These are phyloP conservation scores for Alsophila aescularia DNA, from an alignment of 2,888 invertebrate genomes.

Conservation along the genomic window DNA sequence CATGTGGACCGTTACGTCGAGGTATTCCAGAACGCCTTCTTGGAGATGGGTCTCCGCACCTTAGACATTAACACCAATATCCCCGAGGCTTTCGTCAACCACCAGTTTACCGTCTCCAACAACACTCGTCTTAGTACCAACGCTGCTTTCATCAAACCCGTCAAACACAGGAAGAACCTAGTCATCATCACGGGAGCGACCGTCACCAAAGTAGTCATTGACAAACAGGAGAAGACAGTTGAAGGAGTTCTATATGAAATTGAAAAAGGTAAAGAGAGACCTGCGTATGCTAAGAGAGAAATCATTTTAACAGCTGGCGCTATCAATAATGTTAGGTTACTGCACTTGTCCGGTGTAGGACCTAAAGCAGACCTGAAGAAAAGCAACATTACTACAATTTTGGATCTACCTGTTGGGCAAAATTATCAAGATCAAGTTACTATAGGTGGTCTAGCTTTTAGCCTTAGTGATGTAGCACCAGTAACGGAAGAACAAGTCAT, in stretches of 20 bases:
- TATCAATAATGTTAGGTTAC: conserved; percentile 72
- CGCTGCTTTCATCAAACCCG: conserved; percentile 71
- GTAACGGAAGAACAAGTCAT: conserved; percentile 66
- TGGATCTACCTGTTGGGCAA: conserved; percentile 71
- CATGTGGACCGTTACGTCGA: conserved; percentile 72
- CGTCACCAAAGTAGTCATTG: conserved; percentile 70
- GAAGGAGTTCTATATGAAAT: conserved; percentile 73
- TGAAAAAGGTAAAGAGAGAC: conserved; percentile 71
- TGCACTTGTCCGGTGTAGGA: conserved; percentile 76
- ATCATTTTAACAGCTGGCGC: conserved; percentile 73
- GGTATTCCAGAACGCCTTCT: conserved; percentile 67
- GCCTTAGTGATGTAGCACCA: conserved; percentile 62
- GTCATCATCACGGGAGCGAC: conserved; percentile 69
- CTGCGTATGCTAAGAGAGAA: conserved; percentile 75
- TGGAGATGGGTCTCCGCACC: conserved; percentile 73
- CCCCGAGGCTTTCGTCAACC: conserved; percentile 72
- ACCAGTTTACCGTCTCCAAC: conserved; percentile 72
- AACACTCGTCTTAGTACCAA: conserved; percentile 78
- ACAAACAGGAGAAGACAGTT: conserved; percentile 68
- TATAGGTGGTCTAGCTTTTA: conserved; percentile 73
- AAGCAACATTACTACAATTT: conserved; percentile 62
- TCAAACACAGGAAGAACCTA: conserved; percentile 72
- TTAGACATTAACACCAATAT: conserved; percentile 74
- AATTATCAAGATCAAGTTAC: conserved; percentile 80
- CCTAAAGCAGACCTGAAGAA: conserved; percentile 67